Evolutionary conservation across 2,113 vertebrate species (phyloP).

Genomic region (Uria aalge): DNA sequence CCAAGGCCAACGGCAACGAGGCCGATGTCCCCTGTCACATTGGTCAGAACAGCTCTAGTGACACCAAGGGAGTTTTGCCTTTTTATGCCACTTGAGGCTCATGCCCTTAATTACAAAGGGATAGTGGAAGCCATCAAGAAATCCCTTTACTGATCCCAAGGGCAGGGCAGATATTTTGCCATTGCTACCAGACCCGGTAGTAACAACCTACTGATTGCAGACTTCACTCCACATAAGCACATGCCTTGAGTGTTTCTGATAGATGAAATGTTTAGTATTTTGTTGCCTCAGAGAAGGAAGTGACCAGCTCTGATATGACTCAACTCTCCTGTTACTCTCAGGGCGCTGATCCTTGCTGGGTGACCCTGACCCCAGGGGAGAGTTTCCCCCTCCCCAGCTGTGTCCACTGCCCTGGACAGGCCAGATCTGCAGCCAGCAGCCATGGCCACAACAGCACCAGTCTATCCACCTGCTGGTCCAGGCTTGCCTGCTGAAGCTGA

Average conservation of each 20-base stretch:
- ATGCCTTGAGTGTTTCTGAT: background rate
- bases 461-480: background rate
- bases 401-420: background rate
- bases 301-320: background rate
- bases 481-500: background rate
- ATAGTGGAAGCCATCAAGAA: background rate
- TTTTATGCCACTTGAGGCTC: background rate
- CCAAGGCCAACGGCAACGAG: background rate
- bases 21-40: accelerated
- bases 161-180: background rate
- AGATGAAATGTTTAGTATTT: background rate
- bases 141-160: background rate
- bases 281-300: background rate
- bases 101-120: background rate
- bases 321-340: background rate
- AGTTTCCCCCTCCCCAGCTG: background rate
- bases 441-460: background rate
- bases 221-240: background rate
- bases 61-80: background rate
- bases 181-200: background rate
- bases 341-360: background rate
- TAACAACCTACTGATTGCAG: background rate
- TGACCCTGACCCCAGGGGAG: background rate
- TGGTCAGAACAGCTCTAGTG: background rate
- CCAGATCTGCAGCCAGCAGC: background rate